Percentiles rank a stretch among this genome's conserved stretches.
phyloP scores from a whole-genome alignment of 92 coral and sea anemone species.

The Parazoanthus darwini region DNA sequence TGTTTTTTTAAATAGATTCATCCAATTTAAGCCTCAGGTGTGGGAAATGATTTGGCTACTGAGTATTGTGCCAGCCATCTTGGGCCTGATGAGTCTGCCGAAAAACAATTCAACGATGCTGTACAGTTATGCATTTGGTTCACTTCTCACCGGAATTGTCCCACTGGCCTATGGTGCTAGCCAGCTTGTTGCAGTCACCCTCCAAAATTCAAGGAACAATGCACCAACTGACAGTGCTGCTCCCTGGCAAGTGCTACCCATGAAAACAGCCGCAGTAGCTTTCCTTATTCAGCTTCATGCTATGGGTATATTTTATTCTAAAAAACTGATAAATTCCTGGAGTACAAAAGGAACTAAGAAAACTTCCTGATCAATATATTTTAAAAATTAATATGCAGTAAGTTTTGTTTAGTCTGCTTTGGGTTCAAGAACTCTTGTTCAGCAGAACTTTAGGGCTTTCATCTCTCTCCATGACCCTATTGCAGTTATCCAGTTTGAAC shows the following conservation, averaged over 20 bases:
- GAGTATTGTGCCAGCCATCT: constrained; percentile 68
- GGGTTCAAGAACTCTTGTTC: no score
- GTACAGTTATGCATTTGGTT: constrained; percentile 75
- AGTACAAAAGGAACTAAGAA: constrained; percentile 83
- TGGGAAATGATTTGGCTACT: constrained; percentile 90
- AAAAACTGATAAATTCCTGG: constrained; percentile 89
- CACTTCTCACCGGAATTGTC: constrained; percentile 74
- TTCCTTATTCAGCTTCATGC: constrained; percentile 88
- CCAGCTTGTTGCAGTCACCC: constrained; percentile 45
- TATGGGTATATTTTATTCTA: constrained; percentile 77
- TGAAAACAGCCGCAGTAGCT: constrained; percentile 81
- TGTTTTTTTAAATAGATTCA: constrained; percentile 49
- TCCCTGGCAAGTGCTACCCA: constrained; percentile 71
- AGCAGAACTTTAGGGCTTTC: no score
- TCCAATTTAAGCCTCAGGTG: constrained; percentile 51
- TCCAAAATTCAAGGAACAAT: constrained; percentile 57
- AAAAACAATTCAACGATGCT: constrained; percentile 73
- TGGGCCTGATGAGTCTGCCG: constrained; percentile 83
- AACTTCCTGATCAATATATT: constrained; percentile 6
- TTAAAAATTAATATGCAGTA: no score
- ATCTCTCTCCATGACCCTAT: no score
- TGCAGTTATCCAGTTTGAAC: no score
- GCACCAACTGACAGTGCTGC: constrained; percentile 52
- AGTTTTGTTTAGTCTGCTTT: no score
- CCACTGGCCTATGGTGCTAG: constrained; percentile 85